Evolutionary conservation across 2,888 invertebrate species (phyloP), one percentile per base, ranked within the genome.

Genomic region (Nomada hirtipes): DNA sequence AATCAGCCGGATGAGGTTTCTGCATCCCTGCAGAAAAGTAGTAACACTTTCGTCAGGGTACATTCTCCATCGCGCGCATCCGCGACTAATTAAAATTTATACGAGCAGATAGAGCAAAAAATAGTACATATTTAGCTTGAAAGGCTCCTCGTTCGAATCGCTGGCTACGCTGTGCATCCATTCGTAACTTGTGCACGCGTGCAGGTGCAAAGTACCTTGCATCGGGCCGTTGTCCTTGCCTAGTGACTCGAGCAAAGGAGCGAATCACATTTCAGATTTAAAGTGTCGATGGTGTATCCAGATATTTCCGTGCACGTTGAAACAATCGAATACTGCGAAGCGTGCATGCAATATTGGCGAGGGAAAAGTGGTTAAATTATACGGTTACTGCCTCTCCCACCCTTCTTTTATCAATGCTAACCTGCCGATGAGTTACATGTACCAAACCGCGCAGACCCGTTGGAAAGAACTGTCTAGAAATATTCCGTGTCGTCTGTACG

Each of bases 1-100:
- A n/a, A 18, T 7, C n/a, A 29, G n/a, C 52, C 20, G 2, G 20
- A 44, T 26, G n/a, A 36, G 2, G 15, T 63, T 61, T 65, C 36
- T 52, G 26, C 29, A 44, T 29, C 20, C 26, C 23, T 57, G n/a
- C 10, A 36, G n/a, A 26, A 36, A 15, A 13, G n/a, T 13, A 3
- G 36, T 4, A 59, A 61, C 18, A 36, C 20, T 69, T 79, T 71
- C 82, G 77, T 75, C 71, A 71, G 69, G 74, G 55, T 59, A 69
- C 71, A 71, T 83, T 80, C 67, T 47, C 80, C 74, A 55, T 68
- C 42, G 81, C 75, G 47, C 57, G 82, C 72, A 73, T 50, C 76
- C 79, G 63, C 74, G 63, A 72, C 79, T 80, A 86, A 86, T 85
- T 83, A 61, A 64, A 29, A 72, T 29, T 79, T 82, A 69, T 60